A percentile compares a stretch with the other conserved stretches of the same genome.
These are phyloP conservation scores for Yoshiicerus persimilis DNA, from an alignment of 1,140 invertebrate species.

Conservation along the genomic window DNA sequence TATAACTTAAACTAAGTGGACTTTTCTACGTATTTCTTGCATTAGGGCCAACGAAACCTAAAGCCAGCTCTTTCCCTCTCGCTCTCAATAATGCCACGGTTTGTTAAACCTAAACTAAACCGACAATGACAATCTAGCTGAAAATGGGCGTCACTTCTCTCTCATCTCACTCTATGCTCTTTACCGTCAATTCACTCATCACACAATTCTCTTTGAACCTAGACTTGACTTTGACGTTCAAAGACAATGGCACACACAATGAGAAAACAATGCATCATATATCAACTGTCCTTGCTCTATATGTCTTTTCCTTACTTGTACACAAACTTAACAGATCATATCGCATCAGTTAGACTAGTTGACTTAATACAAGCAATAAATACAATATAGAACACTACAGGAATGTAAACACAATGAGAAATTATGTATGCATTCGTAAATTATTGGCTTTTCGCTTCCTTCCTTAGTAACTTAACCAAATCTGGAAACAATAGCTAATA, in stretches of 20 bases:
- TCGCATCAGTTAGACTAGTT: not conserved
- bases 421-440: not conserved
- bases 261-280: conserved; percentile 2
- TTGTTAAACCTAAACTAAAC: conserved; percentile 6
- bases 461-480: not conserved
- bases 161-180: not conserved
- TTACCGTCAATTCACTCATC: conserved; percentile 3
- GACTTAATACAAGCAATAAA: not conserved
- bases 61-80: not conserved
- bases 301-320: not conserved
- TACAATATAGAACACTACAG: not conserved
- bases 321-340: not conserved
- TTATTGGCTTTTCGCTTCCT: not conserved
- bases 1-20: not conserved
- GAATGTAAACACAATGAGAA: not conserved
- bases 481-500: not conserved
- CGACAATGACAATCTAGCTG: not conserved
- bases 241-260: not conserved
- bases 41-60: not conserved
- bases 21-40: not conserved
- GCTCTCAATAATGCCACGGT: conserved; percentile 2
- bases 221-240: conserved; percentile 19
- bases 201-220: not conserved
- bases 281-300: not conserved
- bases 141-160: conserved; percentile 13